These are phyloP conservation scores for Tetramorium parvispinum DNA, from an alignment of 1,140 invertebrate species.

Conservation along the genomic window DNA sequence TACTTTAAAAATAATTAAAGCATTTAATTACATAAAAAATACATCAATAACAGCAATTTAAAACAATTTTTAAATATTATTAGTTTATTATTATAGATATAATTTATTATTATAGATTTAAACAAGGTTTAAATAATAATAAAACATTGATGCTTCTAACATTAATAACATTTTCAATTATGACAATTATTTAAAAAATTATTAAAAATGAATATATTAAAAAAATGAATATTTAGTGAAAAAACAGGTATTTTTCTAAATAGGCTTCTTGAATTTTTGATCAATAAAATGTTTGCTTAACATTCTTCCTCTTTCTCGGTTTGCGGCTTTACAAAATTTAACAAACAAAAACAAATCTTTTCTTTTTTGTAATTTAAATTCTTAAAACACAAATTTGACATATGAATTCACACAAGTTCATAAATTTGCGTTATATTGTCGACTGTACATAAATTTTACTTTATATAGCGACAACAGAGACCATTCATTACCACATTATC, in stretches of 20 bases:
- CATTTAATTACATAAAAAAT: neutral
- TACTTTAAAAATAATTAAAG: neutral
- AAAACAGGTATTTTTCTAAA: neutral
- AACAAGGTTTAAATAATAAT: neutral
- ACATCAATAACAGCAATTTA: neutral
- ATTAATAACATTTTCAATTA: neutral
- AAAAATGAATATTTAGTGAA: neutral
- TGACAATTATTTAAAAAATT: neutral
- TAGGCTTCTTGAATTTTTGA: neutral
- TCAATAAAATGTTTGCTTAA: neutral
- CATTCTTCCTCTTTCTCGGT: neutral
- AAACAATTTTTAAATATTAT: constrained; percentile 2
- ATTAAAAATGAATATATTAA: neutral
- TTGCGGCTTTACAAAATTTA: neutral
- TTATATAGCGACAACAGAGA: neutral
- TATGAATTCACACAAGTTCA: neutral
- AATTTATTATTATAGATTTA: neutral
- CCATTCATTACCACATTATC: neutral
- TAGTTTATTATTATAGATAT: too few species aligned
- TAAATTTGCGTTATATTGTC: too few species aligned
- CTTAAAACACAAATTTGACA: neutral
- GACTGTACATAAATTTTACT: constrained; percentile 1
- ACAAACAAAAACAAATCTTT: neutral
- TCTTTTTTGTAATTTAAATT: neutral
- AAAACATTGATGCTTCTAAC: neutral